A percentile compares a stretch with the other conserved stretches of the same genome.
phyloP scores from a whole-genome alignment of 1,140 invertebrate genomes.

The Drosophila kurseongensis region DNA sequence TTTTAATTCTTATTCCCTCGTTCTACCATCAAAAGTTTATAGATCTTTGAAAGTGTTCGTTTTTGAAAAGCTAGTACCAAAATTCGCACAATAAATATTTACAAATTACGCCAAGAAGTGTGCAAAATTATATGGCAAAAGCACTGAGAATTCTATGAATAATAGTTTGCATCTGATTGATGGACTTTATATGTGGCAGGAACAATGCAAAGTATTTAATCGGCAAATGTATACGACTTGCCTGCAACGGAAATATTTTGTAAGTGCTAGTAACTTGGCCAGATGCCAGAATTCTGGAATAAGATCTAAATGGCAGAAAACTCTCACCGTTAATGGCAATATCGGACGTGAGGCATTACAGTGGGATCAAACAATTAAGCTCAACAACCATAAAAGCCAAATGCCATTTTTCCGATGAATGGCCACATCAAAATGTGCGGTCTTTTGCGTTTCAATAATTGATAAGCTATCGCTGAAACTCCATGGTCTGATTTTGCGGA shows the following conservation, averaged over 20 bases:
- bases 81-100: constrained; percentile 9
- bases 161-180: constrained; percentile 18
- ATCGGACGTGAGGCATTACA: constrained; percentile 16
- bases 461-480: constrained; percentile 38
- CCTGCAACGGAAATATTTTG: not conserved
- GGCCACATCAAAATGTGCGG: not conserved
- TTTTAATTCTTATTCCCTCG: too few relatives aligned
- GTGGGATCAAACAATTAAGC: constrained; percentile 21
- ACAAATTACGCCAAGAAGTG: constrained; percentile 1
- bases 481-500: constrained; percentile 8
- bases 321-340: constrained; percentile 21
- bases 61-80: not conserved
- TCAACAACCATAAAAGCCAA: constrained; percentile 45
- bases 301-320: constrained; percentile 17
- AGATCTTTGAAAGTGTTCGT: not conserved
- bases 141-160: not conserved
- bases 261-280: constrained; percentile 27
- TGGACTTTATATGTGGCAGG: constrained; percentile 8
- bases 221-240: not conserved
- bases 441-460: constrained; percentile 42
- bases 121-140: constrained; percentile 4
- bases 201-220: constrained; percentile 28
- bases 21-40: not conserved
- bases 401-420: constrained; percentile 9
- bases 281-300: constrained; percentile 15